Conservation (phyloP, 2,888 invertebrate species). For the Ryuthela nishihirai region DNA sequence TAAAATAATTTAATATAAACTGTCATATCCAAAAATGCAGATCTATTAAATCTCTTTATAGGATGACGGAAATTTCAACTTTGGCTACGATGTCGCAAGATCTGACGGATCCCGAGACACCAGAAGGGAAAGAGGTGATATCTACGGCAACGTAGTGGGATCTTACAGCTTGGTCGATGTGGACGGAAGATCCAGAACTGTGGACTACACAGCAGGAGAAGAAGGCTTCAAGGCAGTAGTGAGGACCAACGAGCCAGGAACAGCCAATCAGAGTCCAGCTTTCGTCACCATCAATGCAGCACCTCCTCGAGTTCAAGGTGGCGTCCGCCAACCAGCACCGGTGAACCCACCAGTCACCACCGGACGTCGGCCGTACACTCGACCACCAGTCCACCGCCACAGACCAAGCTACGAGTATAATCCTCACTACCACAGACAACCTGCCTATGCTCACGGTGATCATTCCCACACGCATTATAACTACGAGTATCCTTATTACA, state of each 20-base stretch:
- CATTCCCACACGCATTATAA: not conserved
- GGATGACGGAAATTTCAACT: not conserved
- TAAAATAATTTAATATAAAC: too few relatives aligned
- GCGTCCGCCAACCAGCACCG: not conserved
- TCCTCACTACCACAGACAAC: not conserved
- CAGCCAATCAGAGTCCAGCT: too few relatives aligned
- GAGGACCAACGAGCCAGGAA: not conserved
- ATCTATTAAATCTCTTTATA: too few relatives aligned
- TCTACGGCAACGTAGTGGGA: not conserved
- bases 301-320: not conserved
- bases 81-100: not conserved
- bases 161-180: not conserved
- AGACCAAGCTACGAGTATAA: not conserved
- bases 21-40: too few relatives aligned
- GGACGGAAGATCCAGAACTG: not conserved
- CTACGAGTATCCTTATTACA: not conserved
- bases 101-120: not conserved
- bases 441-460: not conserved
- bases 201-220: not conserved
- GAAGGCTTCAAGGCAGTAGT: not conserved
- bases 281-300: not conserved
- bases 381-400: not conserved
- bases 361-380: not conserved
- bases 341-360: not conserved
- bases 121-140: not conserved